Percentiles rank a stretch among this genome's conserved stretches.
phyloP scores from a whole-genome alignment of 2,888 invertebrate genomes.

The Drosophila parthenogenetica region DNA sequence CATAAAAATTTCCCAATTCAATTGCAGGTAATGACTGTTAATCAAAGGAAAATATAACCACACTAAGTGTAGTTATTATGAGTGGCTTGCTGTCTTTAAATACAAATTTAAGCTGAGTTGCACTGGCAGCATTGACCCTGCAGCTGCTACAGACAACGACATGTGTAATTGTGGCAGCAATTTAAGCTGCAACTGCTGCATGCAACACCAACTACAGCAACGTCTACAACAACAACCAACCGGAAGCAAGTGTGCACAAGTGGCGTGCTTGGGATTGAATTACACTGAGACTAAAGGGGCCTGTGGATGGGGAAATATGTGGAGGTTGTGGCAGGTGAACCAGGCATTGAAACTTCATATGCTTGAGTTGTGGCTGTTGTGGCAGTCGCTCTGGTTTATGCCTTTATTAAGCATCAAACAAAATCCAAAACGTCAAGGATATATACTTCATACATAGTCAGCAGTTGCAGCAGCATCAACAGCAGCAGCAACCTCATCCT shows the following conservation, averaged over 20 bases:
- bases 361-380: conserved; percentile 22
- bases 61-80: neutral
- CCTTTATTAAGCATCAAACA: conserved; percentile 79
- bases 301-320: neutral
- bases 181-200: conserved; percentile 64
- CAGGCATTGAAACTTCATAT: conserved; percentile 63
- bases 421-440: conserved; percentile 78
- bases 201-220: conserved; percentile 61
- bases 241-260: conserved; percentile 72
- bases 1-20: neutral
- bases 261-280: conserved; percentile 56
- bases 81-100: conserved; percentile 44
- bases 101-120: conserved; percentile 47
- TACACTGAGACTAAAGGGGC: conserved; percentile 12
- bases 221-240: conserved; percentile 58
- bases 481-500: conserved; percentile 61
- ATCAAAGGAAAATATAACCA: too few relatives aligned
- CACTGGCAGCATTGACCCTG: conserved; percentile 71
- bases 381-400: conserved; percentile 59
- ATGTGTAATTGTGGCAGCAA: conserved; percentile 81
- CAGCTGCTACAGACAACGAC: conserved; percentile 62
- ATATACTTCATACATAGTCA: conserved; percentile 73
- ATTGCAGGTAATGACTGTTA: neutral
- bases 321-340: conserved; percentile 19
- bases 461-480: conserved; percentile 52